Evolutionary conservation across 1,140 invertebrate species (phyloP).

Genomic region (Drosophila repleta): DNA sequence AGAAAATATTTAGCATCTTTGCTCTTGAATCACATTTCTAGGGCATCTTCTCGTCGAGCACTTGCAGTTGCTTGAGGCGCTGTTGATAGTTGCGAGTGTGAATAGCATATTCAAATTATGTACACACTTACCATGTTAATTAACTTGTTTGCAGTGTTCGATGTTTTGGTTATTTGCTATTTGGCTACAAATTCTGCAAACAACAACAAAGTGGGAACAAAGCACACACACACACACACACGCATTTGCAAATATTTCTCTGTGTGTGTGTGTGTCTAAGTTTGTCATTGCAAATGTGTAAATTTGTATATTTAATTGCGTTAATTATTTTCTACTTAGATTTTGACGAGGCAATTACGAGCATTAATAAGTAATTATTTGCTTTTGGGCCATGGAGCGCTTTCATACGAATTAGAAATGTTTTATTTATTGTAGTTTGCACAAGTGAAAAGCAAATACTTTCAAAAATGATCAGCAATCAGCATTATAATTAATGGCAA

Average conservation of each 20-base stretch:
- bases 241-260: no score
- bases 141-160: conserved; percentile 20
- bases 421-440: no score
- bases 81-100: conserved; percentile 11
- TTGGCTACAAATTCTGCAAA: conserved; percentile 7
- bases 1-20: no score
- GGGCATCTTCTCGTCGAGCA: conserved; percentile 3
- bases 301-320: conserved; percentile 6
- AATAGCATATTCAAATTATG: conserved; percentile 30
- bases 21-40: no score
- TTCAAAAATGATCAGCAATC: neutral
- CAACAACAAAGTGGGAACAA: neutral
- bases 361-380: conserved; percentile 5
- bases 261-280: neutral
- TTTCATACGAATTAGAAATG: neutral
- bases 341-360: conserved; percentile 19
- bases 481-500: neutral
- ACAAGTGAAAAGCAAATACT: neutral
- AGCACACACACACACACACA: neutral
- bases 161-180: conserved; percentile 24
- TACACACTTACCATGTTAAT: conserved; percentile 25
- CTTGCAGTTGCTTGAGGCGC: no score
- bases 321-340: conserved; percentile 18
- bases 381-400: neutral
- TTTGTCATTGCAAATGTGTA: conserved; percentile 9